Conservation (phyloP, 1,140 invertebrate genomes). For the Drosophila aff. region DNA sequence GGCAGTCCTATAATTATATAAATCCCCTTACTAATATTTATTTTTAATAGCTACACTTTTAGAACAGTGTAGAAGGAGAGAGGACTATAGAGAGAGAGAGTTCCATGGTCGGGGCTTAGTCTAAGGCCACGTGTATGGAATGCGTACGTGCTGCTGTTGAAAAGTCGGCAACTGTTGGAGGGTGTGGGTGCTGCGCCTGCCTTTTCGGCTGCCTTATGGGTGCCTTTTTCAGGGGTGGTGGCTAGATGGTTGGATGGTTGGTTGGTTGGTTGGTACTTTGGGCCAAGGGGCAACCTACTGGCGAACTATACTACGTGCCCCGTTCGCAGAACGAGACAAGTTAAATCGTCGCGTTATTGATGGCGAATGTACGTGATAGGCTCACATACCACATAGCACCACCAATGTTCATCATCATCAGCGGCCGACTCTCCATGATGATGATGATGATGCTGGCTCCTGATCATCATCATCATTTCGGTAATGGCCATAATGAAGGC, state of each 20-base stretch:
- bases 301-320: slow-evolving; percentile 62
- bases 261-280: slow-evolving; percentile 1
- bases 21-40: neutral
- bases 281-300: slow-evolving; percentile 41
- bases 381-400: slow-evolving; percentile 59
- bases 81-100: neutral
- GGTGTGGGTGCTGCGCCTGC: slow-evolving; percentile 3
- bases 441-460: slow-evolving; percentile 49
- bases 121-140: slow-evolving; percentile 49
- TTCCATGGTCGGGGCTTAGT: slow-evolving; percentile 36
- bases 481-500: slow-evolving; percentile 49
- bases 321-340: slow-evolving; percentile 72
- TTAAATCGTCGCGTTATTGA: slow-evolving; percentile 83
- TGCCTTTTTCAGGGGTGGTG: slow-evolving; percentile 12
- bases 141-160: slow-evolving; percentile 48
- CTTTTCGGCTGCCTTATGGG: slow-evolving; percentile 7
- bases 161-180: slow-evolving; percentile 3
- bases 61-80: slow-evolving; percentile 5
- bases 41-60: neutral
- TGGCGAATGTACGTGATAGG: slow-evolving; percentile 83
- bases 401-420: slow-evolving; percentile 31
- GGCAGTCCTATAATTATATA: neutral
- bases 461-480: slow-evolving; percentile 47
- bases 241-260: neutral
- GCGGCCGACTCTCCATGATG: slow-evolving; percentile 15